Evolutionary conservation across 1,140 invertebrate genomes (phyloP), one percentile per base, ranked within the genome.

Genomic region (Diabrotica undecimpunctata): DNA sequence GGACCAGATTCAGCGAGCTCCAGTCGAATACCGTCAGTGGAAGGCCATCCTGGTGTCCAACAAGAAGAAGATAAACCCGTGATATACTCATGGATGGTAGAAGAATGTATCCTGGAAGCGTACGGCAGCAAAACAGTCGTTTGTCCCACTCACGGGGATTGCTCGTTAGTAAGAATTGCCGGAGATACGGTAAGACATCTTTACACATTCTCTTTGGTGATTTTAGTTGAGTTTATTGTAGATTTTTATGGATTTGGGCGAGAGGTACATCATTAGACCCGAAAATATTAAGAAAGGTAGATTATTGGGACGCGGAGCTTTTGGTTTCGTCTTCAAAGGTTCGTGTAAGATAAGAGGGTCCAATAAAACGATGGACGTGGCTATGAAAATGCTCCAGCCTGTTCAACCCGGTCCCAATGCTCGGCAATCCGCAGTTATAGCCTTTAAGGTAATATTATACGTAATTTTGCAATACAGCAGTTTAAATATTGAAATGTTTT

Each of bases 341-440:
- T 86, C 84, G 3, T 91, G 92, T 79, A 87, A 88, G 64, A 70
- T 88, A 8, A 80, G 86, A 36, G 82, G 85, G 0, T 80, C 82
- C 5, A 79, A 85, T 66, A 78, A 80, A 8, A 81, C 83, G 52
- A 82, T 85, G 8, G 86, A 92, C 67, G 94, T 98, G 0, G 97
- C 97, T 0, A 89, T 98, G 79, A 99, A 99, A 81, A 95, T 97
- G 86, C 78, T 98, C 39, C 95, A 97, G 75, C 96, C 95, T 0
- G 91, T 96, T 8, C 91, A 94, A 54, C 94, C 95, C 2, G 93
- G 93, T 13, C 81, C 86, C 0, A 87, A 89, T 64, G 89, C 90
- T 11, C 86, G 88, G 63, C 85, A 87, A 25, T 87, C 87, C 1
- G 91, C 91, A 5, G 71, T 88, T 56, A 85, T 90, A 0, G 92